These are phyloP conservation scores for Plebejus anna DNA, from an alignment of 2,888 invertebrate genomes.

Conservation along the genomic window DNA sequence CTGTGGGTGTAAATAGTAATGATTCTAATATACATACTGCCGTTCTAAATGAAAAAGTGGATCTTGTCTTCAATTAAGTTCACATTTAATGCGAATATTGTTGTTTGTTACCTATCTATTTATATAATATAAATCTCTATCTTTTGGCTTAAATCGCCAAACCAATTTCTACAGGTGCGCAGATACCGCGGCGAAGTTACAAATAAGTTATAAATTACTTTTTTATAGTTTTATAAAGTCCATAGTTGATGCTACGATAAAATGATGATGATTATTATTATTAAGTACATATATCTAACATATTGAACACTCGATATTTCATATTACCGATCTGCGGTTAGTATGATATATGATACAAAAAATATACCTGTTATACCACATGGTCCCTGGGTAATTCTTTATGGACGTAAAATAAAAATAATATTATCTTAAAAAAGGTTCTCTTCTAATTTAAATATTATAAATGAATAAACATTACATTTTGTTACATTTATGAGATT, in stretches of 20 bases:
- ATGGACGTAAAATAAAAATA: background rate
- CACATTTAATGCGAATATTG: too few species aligned
- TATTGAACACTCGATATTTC: background rate
- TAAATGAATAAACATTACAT: too few species aligned
- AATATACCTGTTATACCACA: background rate
- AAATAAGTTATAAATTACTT: too few species aligned
- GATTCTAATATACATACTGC: background rate
- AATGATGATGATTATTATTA: background rate
- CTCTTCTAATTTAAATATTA: too few species aligned
- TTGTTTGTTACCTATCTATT: background rate
- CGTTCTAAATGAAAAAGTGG: background rate
- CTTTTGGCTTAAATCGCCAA: too few species aligned
- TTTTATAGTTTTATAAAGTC: too few species aligned
- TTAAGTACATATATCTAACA: background rate
- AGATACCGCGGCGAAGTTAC: background rate
- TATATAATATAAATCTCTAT: background rate
- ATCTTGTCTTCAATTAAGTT: too few species aligned
- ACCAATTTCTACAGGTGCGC: too few species aligned
- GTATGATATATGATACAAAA: slow-evolving; percentile 9
- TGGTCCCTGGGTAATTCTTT: background rate
- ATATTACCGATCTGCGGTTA: slow-evolving; percentile 4
- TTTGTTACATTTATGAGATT: too few species aligned
- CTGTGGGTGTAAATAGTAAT: background rate
- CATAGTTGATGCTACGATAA: background rate
- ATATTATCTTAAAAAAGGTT: too few species aligned